Evolutionary conservation across 2,797 vertebrate genomes (phyloP), one percentile per base, ranked within the genome.

Genomic region (Cynopterus sphinx): DNA sequence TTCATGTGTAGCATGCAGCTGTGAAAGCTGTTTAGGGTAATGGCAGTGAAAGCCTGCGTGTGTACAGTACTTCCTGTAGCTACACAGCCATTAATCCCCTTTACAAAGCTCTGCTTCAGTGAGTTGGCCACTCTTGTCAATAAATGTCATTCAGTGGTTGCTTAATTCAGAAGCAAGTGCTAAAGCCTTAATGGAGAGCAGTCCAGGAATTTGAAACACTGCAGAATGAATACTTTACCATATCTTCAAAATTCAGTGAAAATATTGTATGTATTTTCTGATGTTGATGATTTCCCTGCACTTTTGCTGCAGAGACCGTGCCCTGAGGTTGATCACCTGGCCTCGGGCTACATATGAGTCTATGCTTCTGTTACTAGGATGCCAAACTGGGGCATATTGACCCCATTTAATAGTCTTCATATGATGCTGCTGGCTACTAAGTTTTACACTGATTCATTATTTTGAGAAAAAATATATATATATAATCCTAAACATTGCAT

Each of bases 391-490:
- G 24, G 31, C 8, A 53, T 19, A 12, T 6, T 85, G 36, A 78
- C 21, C 21, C 15, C 70, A 43, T 75, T 79, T 94, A 86, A 73
- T 4, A 49, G 28, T 73, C 46, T 87, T 87, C 21, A 74, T 55
- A 91, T 61, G 88, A 91, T 77, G 13, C 36, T 74, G 7, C 6
- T 82, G 78, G 21, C 28, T 43, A 94, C 0, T 43, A 91, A 93
- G 2, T 57, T 43, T 92, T 59, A 41, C 22, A 59, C 13, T 41
- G 43, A 71, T 77, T 95, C 21, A 36, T 67, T 90, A 81, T 92
- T 94, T 96, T 67, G 36, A 93, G 36, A 13, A 71, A 28, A 74
- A 82, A 87, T 84, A 84, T 73, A 19, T 4, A 79, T 81, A 21
- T 5, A 77, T 51, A 68, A 91, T 41, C 22, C 55, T 74, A 95